These are phyloP conservation scores for Gonioctena quinquepunctata DNA, from an alignment of 1,140 invertebrate genomes.

Conservation along the genomic window DNA sequence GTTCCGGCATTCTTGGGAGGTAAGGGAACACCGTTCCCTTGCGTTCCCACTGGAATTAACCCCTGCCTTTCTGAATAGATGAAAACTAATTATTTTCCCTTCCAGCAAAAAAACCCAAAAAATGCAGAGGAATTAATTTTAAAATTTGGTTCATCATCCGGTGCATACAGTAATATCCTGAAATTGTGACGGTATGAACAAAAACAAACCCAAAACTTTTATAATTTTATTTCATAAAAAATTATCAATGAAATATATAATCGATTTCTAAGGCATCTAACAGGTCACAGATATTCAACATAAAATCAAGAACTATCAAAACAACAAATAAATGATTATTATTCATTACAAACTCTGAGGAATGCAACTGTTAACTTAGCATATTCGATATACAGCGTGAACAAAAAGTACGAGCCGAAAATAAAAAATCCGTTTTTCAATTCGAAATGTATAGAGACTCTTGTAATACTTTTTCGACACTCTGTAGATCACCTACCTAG, in stretches of 20 bases:
- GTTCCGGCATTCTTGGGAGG: too few relatives aligned
- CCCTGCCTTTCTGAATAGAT: too few relatives aligned
- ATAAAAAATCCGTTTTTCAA: too few relatives aligned
- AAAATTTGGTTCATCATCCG: too few relatives aligned
- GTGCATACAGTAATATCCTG: too few relatives aligned
- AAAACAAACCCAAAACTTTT: neutral
- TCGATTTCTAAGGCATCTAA: slow-evolving; percentile 40
- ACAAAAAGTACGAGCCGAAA: neutral
- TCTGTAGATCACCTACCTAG: neutral
- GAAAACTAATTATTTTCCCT: too few relatives aligned
- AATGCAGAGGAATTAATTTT: too few relatives aligned
- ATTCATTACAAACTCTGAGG: slow-evolving; percentile 19
- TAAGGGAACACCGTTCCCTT: too few relatives aligned
- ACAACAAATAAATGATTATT: slow-evolving; percentile 28
- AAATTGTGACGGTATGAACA: too few relatives aligned
- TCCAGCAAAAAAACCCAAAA: too few relatives aligned
- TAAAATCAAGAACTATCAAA: slow-evolving; percentile 28
- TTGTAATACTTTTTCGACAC: neutral
- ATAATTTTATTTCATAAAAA: neutral
- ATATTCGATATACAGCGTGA: neutral
- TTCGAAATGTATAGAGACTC: too few relatives aligned
- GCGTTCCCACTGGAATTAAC: too few relatives aligned
- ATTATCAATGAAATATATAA: slow-evolving; percentile 18
- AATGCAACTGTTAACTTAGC: slow-evolving; percentile 10
- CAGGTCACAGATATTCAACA: slow-evolving; percentile 42